Conservation (phyloP, 2,888 invertebrate species). For the Lutraria lutraria region DNA sequence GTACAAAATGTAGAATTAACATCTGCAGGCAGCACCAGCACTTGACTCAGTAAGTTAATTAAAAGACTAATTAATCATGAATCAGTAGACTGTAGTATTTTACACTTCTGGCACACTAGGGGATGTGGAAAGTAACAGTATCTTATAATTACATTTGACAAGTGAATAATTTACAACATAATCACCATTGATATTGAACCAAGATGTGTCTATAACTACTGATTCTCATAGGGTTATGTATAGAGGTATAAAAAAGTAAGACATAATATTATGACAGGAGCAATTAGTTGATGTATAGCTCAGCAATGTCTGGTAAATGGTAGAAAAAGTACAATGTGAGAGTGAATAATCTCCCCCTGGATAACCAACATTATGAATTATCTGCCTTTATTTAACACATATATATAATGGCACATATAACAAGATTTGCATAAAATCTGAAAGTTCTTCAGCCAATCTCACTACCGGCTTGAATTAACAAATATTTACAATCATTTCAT, state of each 20-base stretch:
- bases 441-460: not conserved
- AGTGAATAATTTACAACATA: not conserved
- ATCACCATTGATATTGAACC: not conserved
- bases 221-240: too few species aligned
- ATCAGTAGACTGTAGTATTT: not conserved
- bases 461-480: not conserved
- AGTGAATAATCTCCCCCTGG: not conserved
- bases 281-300: not conserved
- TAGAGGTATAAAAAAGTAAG: not conserved
- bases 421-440: not conserved
- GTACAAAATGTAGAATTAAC: not conserved
- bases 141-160: not conserved
- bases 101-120: not conserved
- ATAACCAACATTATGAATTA: not conserved
- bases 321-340: not conserved
- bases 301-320: not conserved
- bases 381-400: not conserved
- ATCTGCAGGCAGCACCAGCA: not conserved
- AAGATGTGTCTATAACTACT: not conserved
- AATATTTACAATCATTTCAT: not conserved
- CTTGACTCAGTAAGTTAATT: not conserved
- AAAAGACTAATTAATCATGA: not conserved
- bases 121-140: not conserved
- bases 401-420: not conserved
- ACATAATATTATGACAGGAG: not conserved